Conservation (phyloP, 2,113 vertebrate species). For the Salvelinus fontinalis region DNA sequence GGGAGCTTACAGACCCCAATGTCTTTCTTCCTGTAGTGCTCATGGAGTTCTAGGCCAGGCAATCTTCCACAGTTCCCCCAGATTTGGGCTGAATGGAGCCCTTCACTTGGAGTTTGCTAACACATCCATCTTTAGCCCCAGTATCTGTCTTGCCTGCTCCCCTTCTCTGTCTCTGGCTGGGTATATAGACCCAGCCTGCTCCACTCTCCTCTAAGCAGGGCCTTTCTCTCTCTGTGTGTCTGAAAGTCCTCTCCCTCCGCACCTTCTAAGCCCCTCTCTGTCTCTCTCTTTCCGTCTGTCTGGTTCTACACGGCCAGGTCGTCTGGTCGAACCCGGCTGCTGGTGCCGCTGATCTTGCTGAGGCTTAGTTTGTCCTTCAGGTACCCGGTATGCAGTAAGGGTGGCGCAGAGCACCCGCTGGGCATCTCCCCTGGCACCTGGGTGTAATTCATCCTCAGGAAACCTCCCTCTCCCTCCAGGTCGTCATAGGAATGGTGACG, state of each 20-base stretch:
- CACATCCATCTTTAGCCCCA: neutral
- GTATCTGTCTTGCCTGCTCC: neutral
- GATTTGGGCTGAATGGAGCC: neutral
- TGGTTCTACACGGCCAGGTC: constrained; percentile 85
- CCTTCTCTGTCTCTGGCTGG: too few relatives aligned
- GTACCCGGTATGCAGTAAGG: constrained; percentile 66
- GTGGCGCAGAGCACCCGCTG: constrained; percentile 61
- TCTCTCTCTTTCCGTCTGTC: neutral
- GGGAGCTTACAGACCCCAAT: too few relatives aligned
- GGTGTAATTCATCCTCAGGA: constrained; percentile 78
- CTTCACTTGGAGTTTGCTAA: constrained; percentile 7
- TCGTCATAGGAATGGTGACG: constrained; percentile 72
- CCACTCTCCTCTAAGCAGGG: neutral
- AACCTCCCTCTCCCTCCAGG: constrained; percentile 71
- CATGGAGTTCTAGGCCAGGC: neutral
- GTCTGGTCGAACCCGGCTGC: constrained; percentile 85
- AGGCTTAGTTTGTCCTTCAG: constrained; percentile 82
- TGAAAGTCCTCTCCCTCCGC: too few relatives aligned
- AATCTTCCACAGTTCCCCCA: neutral
- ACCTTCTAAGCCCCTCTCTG: neutral
- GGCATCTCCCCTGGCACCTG: constrained; percentile 63
- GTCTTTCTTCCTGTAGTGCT: neutral
- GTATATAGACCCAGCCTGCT: neutral
- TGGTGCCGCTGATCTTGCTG: constrained; percentile 86
- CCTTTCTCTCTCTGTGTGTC: too few relatives aligned